Evolutionary conservation across 2,888 invertebrate genomes (phyloP).

Genomic region (Rhabditophanes sp.): DNA sequence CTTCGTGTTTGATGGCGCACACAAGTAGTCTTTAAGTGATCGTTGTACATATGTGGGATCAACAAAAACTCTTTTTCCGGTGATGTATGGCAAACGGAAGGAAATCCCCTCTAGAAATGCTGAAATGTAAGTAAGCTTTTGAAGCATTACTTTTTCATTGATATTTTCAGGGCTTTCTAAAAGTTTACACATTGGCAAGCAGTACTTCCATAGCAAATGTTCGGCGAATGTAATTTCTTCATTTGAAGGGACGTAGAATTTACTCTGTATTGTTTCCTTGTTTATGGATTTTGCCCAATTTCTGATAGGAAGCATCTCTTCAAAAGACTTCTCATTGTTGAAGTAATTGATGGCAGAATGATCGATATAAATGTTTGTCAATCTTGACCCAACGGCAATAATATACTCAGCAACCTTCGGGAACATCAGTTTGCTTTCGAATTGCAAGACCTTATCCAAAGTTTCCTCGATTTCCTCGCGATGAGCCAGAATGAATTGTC

Average conservation of each 20-base stretch:
- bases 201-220: slow-evolving; percentile 51
- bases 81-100: no score
- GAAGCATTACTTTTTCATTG: slow-evolving; percentile 9
- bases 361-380: no score
- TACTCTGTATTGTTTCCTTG: slow-evolving; percentile 54
- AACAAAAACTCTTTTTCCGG: no score
- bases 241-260: slow-evolving; percentile 63
- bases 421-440: slow-evolving; percentile 58
- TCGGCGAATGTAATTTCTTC: slow-evolving; percentile 58
- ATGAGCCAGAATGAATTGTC: slow-evolving; percentile 15
- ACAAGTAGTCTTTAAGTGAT: no score
- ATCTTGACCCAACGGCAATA: no score
- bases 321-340: no score
- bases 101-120: no score
- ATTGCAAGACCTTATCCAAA: slow-evolving; percentile 57
- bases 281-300: slow-evolving; percentile 66
- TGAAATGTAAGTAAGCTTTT: slow-evolving; percentile 2
- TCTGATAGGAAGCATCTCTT: no score
- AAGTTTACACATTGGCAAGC: slow-evolving; percentile 53
- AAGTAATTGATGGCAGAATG: no score
- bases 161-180: slow-evolving; percentile 49
- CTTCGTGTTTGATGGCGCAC: slow-evolving; percentile 47
- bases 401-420: no score
- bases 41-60: no score
- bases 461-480: slow-evolving; percentile 55